Evolutionary conservation across 2,797 vertebrate species (phyloP).

Genomic region (Poecilia wingei): DNA sequence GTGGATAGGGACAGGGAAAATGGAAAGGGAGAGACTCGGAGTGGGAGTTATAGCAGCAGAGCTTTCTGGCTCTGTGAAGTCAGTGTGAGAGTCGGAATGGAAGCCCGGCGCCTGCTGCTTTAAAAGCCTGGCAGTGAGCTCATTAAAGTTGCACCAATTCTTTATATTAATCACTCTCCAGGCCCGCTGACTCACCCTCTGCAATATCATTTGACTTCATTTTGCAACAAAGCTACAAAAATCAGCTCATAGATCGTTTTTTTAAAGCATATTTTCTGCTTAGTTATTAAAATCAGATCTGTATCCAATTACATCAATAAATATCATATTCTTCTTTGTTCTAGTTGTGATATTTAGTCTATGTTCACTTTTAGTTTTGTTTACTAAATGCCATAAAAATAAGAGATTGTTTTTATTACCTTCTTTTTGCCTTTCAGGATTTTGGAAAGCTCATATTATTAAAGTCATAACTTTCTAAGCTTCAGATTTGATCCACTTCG

Average conservation of each 20-base stretch:
- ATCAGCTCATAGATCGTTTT: neutral
- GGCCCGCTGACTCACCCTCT: constrained; percentile 16
- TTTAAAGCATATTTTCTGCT: neutral
- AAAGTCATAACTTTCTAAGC: neutral
- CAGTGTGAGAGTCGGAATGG: constrained; percentile 24
- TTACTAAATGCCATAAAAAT: neutral
- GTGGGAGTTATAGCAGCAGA: constrained; percentile 27
- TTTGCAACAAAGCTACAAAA: constrained; percentile 14
- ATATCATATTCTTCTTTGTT: neutral
- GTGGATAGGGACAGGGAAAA: constrained; percentile 1
- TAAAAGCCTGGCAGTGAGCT: constrained; percentile 24
- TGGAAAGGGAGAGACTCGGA: neutral
- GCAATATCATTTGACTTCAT: constrained; percentile 17
- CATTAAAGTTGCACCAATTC: constrained; percentile 40
- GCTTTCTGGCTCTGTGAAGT: constrained; percentile 29
- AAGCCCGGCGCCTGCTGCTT: constrained; percentile 12
- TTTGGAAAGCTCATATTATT: neutral
- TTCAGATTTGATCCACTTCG: neutral
- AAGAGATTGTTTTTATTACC: neutral
- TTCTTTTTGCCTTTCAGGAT: neutral
- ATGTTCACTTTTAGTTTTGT: neutral
- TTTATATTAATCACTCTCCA: constrained; percentile 51
- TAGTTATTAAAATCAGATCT: neutral
- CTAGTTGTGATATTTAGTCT: neutral
- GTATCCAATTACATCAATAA: neutral